phyloP scores from a whole-genome alignment of 92 coral and sea anemone genomes.

The Pocillopora meandrina region DNA sequence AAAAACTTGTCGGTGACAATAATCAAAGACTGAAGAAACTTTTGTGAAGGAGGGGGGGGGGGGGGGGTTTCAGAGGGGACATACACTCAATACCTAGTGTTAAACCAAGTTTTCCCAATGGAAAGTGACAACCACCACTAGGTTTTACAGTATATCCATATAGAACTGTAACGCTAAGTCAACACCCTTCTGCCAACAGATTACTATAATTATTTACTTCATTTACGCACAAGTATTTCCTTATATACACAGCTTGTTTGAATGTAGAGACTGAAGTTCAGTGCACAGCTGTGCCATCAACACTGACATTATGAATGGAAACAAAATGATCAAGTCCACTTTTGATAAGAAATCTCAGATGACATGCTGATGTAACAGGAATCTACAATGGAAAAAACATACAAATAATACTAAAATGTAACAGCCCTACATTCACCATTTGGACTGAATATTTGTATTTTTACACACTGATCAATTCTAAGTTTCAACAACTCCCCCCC shows the following conservation, averaged over 20 bases:
- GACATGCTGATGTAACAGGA: conserved; percentile 84
- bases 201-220: not conserved
- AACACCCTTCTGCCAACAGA: not conserved
- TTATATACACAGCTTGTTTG: not conserved
- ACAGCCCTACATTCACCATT: not conserved
- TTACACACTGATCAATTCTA: not conserved
- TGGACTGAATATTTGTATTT: not conserved
- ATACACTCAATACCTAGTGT: too few species aligned
- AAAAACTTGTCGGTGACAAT: too few species aligned
- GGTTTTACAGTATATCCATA: too few species aligned
- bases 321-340: conserved; percentile 88
- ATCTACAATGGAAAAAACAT: conserved; percentile 39
- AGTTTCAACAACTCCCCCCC: too few species aligned
- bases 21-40: too few species aligned
- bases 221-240: not conserved
- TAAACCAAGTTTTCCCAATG: too few species aligned
- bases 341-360: conserved; percentile 82
- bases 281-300: conserved; percentile 87
- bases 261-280: not conserved
- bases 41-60: too few species aligned
- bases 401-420: not conserved
- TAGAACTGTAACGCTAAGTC: too few species aligned
- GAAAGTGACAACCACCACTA: too few species aligned
- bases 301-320: conserved; percentile 79
- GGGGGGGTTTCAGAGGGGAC: too few species aligned